A percentile compares a stretch with the other conserved stretches of the same genome.
These are phyloP conservation scores for Dasyprocta punctata DNA, from an alignment of 2,113 vertebrate species.

Conservation along the genomic window DNA sequence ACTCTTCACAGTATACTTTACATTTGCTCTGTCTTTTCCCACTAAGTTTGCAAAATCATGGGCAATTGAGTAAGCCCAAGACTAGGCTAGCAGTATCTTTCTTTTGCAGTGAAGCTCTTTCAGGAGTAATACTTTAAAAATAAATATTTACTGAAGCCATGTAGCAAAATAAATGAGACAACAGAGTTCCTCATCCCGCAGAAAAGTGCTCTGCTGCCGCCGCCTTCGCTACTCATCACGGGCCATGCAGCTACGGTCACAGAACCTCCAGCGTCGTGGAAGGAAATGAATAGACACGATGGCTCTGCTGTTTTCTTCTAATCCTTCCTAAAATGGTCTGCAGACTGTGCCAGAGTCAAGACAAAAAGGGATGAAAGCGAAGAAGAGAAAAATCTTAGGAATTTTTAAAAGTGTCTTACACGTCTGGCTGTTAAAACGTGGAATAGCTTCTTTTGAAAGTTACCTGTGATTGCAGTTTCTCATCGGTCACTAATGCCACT, in stretches of 20 bases:
- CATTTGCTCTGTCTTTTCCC: slow-evolving; percentile 34
- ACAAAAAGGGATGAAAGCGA: slow-evolving; percentile 3
- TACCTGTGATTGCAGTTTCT: slow-evolving; percentile 45
- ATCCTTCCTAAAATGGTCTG: slow-evolving; percentile 44
- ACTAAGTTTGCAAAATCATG: slow-evolving; percentile 39
- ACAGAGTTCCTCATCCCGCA: background rate
- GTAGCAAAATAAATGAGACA: slow-evolving; percentile 52
- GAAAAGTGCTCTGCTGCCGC: background rate
- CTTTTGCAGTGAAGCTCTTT: slow-evolving; percentile 56
- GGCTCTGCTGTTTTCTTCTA: background rate
- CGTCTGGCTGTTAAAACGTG: slow-evolving; percentile 33
- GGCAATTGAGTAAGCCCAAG: background rate
- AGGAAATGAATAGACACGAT: slow-evolving; percentile 48
- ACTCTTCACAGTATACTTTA: background rate
- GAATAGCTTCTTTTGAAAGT: background rate
- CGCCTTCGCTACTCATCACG: slow-evolving; percentile 29
- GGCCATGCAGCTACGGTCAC: background rate
- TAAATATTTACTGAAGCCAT: slow-evolving; percentile 35
- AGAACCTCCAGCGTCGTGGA: slow-evolving; percentile 17
- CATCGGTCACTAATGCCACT: slow-evolving; percentile 51
- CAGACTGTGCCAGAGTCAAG: slow-evolving; percentile 28
- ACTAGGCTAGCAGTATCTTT: slow-evolving; percentile 58
- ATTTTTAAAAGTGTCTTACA: slow-evolving; percentile 10
- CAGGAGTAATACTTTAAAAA: background rate
- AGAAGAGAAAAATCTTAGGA: slow-evolving; percentile 19